A percentile compares a stretch with the other conserved stretches of the same genome.
Evolutionary conservation across 2,113 vertebrate species (phyloP).

Genomic region (Picathartes gymnocephalus): DNA sequence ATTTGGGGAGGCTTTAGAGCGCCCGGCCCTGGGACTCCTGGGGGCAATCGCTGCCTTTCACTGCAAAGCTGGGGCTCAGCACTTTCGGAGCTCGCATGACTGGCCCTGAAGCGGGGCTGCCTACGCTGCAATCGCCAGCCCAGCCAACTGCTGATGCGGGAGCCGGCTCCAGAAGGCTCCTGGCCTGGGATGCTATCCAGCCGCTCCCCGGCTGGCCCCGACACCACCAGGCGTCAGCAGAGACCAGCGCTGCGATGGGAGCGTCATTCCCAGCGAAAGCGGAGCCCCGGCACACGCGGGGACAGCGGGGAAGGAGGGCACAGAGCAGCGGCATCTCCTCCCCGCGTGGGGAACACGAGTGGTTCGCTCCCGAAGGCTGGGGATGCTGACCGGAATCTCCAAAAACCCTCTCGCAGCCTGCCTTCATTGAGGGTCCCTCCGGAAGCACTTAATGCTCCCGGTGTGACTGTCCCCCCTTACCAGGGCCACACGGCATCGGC

Average conservation of each 20-base stretch:
- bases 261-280: neutral
- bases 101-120: neutral
- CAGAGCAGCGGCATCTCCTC: neutral
- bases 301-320: neutral
- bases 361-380: neutral
- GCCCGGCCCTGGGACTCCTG: neutral
- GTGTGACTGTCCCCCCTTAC: rapidly evolving
- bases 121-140: neutral
- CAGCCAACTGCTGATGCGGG: conserved; percentile 20
- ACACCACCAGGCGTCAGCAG: conserved; percentile 48
- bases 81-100: neutral
- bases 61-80: neutral
- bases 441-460: rapidly evolving
- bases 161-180: neutral
- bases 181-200: neutral
- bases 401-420: neutral
- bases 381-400: neutral
- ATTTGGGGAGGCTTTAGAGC: neutral
- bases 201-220: neutral
- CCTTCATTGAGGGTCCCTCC: rapidly evolving
- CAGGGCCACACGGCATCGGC: neutral
- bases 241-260: neutral
- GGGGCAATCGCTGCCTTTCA: neutral
- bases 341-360: rapidly evolving
- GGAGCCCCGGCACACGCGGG: neutral